Conservation (phyloP, 64 coral and sea anemone genomes). For the Hydrozoanthus tunicans region DNA sequence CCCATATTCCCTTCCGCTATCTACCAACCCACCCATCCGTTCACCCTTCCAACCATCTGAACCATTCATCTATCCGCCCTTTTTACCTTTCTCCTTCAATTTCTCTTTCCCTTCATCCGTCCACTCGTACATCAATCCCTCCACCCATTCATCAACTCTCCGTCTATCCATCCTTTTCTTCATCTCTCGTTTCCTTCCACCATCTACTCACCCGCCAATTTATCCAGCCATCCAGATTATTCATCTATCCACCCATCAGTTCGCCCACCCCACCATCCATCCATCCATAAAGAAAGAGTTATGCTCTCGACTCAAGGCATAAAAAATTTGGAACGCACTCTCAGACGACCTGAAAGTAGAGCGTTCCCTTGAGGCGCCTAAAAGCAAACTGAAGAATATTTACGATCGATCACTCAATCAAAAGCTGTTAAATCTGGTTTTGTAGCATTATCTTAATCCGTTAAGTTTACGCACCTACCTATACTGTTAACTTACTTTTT, state of each 20-base stretch:
- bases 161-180: not conserved
- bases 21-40: not conserved
- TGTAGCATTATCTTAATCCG: too few relatives aligned
- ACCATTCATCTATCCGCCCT: not conserved
- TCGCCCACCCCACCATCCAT: too few relatives aligned
- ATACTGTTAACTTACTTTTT: too few relatives aligned
- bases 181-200: not conserved
- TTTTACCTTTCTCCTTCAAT: not conserved
- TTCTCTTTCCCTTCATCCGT: not conserved
- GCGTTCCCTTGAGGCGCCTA: too few relatives aligned
- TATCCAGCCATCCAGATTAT: not conserved
- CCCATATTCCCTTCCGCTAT: not conserved
- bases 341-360: too few relatives aligned
- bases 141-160: not conserved
- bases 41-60: not conserved
- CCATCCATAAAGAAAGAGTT: too few relatives aligned
- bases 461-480: too few relatives aligned
- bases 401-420: too few relatives aligned
- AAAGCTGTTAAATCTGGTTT: too few relatives aligned
- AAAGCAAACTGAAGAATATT: too few relatives aligned
- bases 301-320: too few relatives aligned
- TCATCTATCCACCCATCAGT: not conserved
- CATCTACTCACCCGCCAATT: not conserved
- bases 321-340: too few relatives aligned
- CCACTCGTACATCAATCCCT: not conserved